A percentile compares a stretch with the other conserved stretches of the same genome.
Conservation (phyloP, 1,140 invertebrate species). For the Drosophila seguyi region DNA sequence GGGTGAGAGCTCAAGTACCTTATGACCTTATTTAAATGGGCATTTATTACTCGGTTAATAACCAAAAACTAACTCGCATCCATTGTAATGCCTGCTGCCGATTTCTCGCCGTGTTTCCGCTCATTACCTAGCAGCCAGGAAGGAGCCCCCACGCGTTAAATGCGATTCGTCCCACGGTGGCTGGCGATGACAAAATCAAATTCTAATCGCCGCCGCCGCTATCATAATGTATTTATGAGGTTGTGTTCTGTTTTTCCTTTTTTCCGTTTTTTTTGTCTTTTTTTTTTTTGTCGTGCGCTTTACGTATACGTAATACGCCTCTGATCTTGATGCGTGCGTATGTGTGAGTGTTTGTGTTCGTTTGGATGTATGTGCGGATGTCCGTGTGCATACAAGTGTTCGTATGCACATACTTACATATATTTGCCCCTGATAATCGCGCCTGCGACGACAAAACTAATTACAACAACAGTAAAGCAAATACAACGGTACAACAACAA, state of each 20-base stretch:
- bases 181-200: slow-evolving; percentile 57
- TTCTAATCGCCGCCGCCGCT: slow-evolving; percentile 64
- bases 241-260: slow-evolving; percentile 28
- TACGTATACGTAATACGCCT: slow-evolving; percentile 30
- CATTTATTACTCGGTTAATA: not conserved
- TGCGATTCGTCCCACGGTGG: slow-evolving; percentile 45
- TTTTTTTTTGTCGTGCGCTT: slow-evolving; percentile 8
- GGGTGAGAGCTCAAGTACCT: not conserved
- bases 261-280: not conserved
- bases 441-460: slow-evolving; percentile 50
- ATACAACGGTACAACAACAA: slow-evolving; percentile 27
- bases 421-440: slow-evolving; percentile 52
- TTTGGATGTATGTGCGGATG: slow-evolving; percentile 2
- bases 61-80: not conserved
- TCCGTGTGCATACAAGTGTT: slow-evolving; percentile 9
- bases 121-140: slow-evolving; percentile 2
- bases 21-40: not conserved
- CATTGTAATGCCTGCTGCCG: not conserved
- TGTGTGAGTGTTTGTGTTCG: slow-evolving; percentile 3
- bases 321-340: slow-evolving; percentile 8
- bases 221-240: slow-evolving; percentile 78
- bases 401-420: not conserved
- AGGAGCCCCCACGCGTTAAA: slow-evolving; percentile 1
- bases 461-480: slow-evolving; percentile 49
- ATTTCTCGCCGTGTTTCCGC: not conserved